A percentile compares a stretch with the other conserved stretches of the same genome.
These are phyloP conservation scores for Sesamia nonagrioides DNA, from an alignment of 1,140 invertebrate genomes.

Conservation along the genomic window DNA sequence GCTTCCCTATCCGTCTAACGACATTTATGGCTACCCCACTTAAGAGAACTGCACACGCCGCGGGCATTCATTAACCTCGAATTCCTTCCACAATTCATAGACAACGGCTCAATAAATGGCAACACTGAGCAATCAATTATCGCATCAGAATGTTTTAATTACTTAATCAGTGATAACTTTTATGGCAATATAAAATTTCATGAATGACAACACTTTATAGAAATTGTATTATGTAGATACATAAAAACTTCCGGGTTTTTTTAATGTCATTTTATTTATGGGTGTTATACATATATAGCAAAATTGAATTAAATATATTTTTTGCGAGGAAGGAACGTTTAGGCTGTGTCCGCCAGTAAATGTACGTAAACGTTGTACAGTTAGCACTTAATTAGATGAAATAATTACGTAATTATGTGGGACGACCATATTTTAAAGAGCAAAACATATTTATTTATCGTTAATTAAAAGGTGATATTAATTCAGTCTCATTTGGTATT, in stretches of 20 bases:
- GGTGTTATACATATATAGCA: background rate
- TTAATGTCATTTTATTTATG: constrained; percentile 8
- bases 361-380: background rate
- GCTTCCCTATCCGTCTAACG: constrained; percentile 36
- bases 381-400: constrained; percentile 34
- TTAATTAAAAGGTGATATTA: constrained; percentile 31
- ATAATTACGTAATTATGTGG: constrained; percentile 10
- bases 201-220: constrained; percentile 29
- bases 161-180: constrained; percentile 44
- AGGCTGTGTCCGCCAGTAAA: background rate
- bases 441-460: constrained; percentile 36
- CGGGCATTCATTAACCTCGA: constrained; percentile 48
- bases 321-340: background rate
- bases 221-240: constrained; percentile 22
- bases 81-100: constrained; percentile 40
- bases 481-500: constrained; percentile 1
- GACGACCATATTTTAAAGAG: constrained; percentile 24
- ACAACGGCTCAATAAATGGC: constrained; percentile 42
- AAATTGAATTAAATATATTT: constrained; percentile 8
- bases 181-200: constrained; percentile 39
- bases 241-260: constrained; percentile 40
- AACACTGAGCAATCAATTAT: constrained; percentile 40
- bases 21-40: constrained; percentile 39
- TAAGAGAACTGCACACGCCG: constrained; percentile 31
- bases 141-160: constrained; percentile 46